These are phyloP conservation scores for Carduelis carduelis DNA, from an alignment of 2,797 vertebrate species.

Conservation along the genomic window DNA sequence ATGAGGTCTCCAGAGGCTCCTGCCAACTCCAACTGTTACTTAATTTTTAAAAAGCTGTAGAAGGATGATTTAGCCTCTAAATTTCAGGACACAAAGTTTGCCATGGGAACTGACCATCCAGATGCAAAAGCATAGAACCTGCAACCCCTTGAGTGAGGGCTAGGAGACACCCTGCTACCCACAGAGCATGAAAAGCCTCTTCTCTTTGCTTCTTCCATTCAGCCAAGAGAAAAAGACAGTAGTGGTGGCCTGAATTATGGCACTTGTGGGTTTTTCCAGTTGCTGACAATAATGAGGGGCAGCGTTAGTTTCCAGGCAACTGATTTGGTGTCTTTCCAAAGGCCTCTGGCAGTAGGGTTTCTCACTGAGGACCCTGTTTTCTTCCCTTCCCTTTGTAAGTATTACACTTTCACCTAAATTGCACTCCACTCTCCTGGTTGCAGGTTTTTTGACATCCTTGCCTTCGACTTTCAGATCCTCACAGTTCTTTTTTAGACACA, in stretches of 20 bases:
- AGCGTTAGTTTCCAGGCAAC: slow-evolving; percentile 39
- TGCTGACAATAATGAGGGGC: background rate
- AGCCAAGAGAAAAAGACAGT: background rate
- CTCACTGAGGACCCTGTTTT: background rate
- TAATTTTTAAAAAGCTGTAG: background rate
- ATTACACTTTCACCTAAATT: background rate
- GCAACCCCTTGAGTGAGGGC: background rate
- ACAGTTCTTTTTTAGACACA: background rate
- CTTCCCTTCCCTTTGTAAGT: background rate
- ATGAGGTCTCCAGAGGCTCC: background rate
- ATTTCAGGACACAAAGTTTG: background rate
- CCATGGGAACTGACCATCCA: background rate
- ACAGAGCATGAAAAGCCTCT: background rate
- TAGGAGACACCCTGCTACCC: background rate
- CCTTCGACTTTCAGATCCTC: background rate
- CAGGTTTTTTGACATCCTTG: background rate
- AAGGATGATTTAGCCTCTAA: background rate
- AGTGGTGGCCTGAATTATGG: background rate
- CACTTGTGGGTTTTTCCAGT: background rate
- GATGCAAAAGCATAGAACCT: background rate
- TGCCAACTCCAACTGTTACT: background rate
- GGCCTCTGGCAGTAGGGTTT: background rate
- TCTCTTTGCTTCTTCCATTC: background rate
- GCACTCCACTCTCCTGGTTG: background rate
- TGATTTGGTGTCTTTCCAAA: slow-evolving; percentile 2